Evolutionary conservation across 1,140 invertebrate species (phyloP).

Genomic region (Lucilia sericata): DNA sequence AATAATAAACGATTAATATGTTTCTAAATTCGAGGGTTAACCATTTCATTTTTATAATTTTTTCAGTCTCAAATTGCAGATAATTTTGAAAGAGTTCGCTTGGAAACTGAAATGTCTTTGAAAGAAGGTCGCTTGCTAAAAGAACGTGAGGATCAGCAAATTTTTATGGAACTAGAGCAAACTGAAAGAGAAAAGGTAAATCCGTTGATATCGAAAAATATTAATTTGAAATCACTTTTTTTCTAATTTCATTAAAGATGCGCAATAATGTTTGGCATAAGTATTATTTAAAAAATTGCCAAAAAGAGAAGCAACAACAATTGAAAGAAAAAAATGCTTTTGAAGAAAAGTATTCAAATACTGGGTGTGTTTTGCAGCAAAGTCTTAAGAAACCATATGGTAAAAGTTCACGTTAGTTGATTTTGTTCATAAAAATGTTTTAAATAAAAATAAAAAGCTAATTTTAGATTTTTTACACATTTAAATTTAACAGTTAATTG

Average conservation of each 20-base stretch:
- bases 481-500: no score
- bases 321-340: background rate
- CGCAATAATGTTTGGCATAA: slow-evolving; percentile 40
- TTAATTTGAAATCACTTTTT: background rate
- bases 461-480: no score
- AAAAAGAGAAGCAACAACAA: slow-evolving; percentile 35
- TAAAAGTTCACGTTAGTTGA: slow-evolving; percentile 31
- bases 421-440: no score
- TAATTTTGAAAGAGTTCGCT: background rate
- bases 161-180: background rate
- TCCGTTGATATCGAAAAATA: background rate
- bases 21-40: no score
- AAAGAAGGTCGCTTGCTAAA: background rate
- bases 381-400: slow-evolving; percentile 37
- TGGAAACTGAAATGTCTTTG: background rate
- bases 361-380: slow-evolving; percentile 44
- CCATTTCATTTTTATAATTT: no score
- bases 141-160: background rate
- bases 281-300: slow-evolving; percentile 35
- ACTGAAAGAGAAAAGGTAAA: slow-evolving; percentile 22
- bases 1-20: no score
- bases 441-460: no score
- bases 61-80: slow-evolving; percentile 16
- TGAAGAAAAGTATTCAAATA: slow-evolving; percentile 20
- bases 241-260: background rate